Conservation (phyloP, 2,797 vertebrate genomes). For the Sebastiscus albofasciatus region DNA sequence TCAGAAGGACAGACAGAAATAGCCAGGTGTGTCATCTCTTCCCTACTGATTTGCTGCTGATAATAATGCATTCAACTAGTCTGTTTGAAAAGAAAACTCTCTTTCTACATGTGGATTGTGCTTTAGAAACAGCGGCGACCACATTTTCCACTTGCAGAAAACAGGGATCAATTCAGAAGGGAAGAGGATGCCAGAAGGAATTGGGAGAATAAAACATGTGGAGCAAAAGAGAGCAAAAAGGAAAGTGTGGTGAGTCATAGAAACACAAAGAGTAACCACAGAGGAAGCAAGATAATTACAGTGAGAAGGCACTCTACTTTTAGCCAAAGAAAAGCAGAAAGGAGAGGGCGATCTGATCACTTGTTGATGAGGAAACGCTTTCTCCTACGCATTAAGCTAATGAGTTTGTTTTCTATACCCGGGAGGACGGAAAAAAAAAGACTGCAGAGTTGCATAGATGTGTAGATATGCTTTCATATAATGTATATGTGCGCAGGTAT, state of each 20-base stretch:
- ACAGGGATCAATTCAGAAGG: not conserved
- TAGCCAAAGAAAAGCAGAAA: not conserved
- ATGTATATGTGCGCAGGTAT: too few relatives aligned
- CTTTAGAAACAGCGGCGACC: not conserved
- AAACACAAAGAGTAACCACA: not conserved
- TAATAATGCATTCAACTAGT: not conserved
- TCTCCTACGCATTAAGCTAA: not conserved
- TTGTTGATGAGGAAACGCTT: not conserved
- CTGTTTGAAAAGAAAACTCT: not conserved
- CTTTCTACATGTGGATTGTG: not conserved
- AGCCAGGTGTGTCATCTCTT: not conserved
- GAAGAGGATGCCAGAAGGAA: constrained; percentile 5
- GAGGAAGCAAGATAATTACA: constrained; percentile 24
- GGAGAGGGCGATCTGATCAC: not conserved
- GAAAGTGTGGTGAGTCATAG: constrained; percentile 24
- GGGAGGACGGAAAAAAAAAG: too few relatives aligned
- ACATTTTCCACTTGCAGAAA: not conserved
- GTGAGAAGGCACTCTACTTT: not conserved
- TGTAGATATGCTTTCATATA: not conserved
- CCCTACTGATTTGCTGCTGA: not conserved
- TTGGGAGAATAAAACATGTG: not conserved
- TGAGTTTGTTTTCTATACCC: not conserved
- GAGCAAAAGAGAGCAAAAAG: constrained; percentile 7
- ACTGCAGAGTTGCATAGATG: not conserved
- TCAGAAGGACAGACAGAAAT: constrained; percentile 6